Percentiles rank a stretch among this genome's conserved stretches.
These are phyloP conservation scores for Pristiophorus japonicus DNA, from an alignment of 2,113 vertebrate species.

Conservation along the genomic window DNA sequence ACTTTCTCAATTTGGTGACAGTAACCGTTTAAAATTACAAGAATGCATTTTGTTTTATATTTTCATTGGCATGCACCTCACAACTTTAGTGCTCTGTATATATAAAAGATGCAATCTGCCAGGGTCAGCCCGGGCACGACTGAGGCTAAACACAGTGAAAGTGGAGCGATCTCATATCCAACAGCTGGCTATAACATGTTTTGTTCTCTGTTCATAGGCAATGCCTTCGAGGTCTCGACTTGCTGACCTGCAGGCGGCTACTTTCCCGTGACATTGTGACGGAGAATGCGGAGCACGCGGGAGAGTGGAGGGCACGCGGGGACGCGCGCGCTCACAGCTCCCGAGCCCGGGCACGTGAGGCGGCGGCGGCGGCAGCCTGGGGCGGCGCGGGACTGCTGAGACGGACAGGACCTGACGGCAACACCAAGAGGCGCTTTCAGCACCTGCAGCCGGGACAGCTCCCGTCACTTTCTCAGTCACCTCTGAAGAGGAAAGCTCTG, in stretches of 20 bases:
- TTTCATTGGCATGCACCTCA: background rate
- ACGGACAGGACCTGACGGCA: no score
- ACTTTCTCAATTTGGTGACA: background rate
- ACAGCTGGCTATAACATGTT: background rate
- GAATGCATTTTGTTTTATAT: background rate
- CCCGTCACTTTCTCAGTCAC: conserved; percentile 13
- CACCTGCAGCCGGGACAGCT: background rate
- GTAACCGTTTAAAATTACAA: background rate
- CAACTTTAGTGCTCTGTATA: background rate
- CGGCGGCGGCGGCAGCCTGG: no score
- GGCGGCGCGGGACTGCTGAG: no score
- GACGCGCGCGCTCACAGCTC: background rate
- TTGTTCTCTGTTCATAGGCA: background rate
- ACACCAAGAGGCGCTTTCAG: background rate
- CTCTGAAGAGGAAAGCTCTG: background rate
- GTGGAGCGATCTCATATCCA: background rate
- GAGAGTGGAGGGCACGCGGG: no score
- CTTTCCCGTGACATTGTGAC: background rate
- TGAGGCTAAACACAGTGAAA: background rate
- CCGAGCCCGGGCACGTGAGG: background rate
- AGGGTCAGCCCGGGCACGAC: background rate
- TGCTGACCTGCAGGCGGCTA: background rate
- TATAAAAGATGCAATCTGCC: background rate
- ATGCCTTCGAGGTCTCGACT: background rate
- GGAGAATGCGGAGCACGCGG: background rate